Conservation (phyloP, 2,888 invertebrate species). For the Cybosia mesomella region DNA sequence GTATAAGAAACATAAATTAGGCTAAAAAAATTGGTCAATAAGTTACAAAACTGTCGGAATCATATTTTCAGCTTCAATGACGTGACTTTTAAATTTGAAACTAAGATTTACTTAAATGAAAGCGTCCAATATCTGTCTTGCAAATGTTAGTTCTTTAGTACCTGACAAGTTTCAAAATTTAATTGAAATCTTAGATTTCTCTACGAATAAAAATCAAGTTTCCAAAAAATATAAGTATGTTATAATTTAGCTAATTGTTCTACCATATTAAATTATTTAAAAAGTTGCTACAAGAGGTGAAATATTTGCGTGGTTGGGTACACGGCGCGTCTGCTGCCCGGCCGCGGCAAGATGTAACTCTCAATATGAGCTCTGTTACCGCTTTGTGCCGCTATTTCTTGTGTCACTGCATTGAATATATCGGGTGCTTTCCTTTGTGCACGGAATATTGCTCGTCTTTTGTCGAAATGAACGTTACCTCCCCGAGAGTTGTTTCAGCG, state of each 20-base stretch:
- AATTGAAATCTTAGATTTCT: background rate
- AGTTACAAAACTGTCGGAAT: background rate
- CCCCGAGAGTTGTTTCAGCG: constrained; percentile 84
- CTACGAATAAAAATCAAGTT: background rate
- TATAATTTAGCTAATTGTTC: background rate
- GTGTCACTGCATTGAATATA: constrained; percentile 87
- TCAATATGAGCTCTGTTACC: constrained; percentile 86
- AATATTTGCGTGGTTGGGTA: constrained; percentile 33
- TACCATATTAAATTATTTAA: background rate
- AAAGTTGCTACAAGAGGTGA: constrained; percentile 28
- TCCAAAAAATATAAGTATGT: background rate
- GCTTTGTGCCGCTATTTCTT: constrained; percentile 84
- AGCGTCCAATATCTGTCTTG: too few species aligned
- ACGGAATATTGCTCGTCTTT: constrained; percentile 86
- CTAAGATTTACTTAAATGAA: too few species aligned
- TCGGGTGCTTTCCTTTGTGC: constrained; percentile 86
- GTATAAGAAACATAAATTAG: background rate
- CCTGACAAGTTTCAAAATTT: too few species aligned
- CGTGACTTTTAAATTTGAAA: background rate
- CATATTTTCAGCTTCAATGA: background rate
- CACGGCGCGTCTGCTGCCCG: constrained; percentile 18
- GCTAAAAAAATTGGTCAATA: background rate
- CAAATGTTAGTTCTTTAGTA: too few species aligned
- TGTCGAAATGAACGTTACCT: constrained; percentile 86
- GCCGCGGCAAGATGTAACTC: constrained; percentile 66